Evolutionary conservation across 2,888 invertebrate genomes (phyloP), one percentile per base, ranked within the genome.

Genomic region (Emmelina monodactyla): DNA sequence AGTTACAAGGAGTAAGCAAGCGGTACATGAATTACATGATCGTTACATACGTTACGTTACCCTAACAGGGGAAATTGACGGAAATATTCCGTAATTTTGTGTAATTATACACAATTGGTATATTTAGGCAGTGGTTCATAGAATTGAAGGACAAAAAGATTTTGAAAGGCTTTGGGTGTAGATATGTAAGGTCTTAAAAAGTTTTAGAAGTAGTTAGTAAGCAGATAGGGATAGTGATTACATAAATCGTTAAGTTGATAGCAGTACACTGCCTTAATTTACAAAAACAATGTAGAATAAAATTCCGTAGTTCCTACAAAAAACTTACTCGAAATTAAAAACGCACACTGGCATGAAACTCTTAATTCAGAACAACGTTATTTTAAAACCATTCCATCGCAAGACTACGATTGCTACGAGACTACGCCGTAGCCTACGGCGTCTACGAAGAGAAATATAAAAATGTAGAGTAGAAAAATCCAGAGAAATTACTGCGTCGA

Each of bases 401-500:
- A n/a, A n/a, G n/a, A n/a, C n/a, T n/a, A 25, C n/a, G 25, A 25
- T 25, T 25, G 25, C 25, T 25, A 43, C 43, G 37, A 43, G 48
- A 39, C 52, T 58, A 64, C 63, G 52, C 34, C 62, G 65, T 62
- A 63, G 61, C 66, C 62, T 34, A 32, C 14, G 47, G 56, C 60
- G 60, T 61, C 65, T 69, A 62, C 66, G 62, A 50, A n/a, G 59
- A 60, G 62, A 67, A 69, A 66, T 67, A 68, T 65, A 62, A 67
- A n/a, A n/a, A n/a, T n/a, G n/a, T n/a, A n/a, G n/a, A n/a, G n/a
- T n/a, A n/a, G n/a, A n/a, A n/a, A n/a, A 75, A 63, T 71, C 67
- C 67, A 62, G 69, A 68, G 70, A 66, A 72, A 78, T 76, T 75
- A 70, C 72, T 63, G 56, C 53, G 55, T 50, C n/a, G 51, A 49